A percentile compares a stretch with the other conserved stretches of the same genome.
Conservation (phyloP, 2,113 vertebrate species). For the Uropsilus gracilis region DNA sequence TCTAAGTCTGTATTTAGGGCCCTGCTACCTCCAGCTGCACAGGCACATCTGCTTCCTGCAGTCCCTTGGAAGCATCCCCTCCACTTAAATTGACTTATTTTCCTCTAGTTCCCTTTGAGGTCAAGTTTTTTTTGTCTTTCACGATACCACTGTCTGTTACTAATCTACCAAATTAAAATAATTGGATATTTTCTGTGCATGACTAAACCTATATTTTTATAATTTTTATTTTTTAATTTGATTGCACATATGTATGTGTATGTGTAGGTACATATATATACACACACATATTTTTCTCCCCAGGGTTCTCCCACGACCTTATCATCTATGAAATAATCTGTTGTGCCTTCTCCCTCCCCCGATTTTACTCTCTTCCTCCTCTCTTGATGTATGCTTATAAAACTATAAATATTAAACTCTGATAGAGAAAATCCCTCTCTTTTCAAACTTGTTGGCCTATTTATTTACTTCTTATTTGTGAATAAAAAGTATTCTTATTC, state of each 20-base stretch:
- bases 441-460: too few relatives aligned
- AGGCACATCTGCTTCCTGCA: background rate
- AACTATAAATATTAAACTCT: slow-evolving; percentile 1
- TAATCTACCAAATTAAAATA: background rate
- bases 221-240: too few relatives aligned
- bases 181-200: background rate
- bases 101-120: background rate
- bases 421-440: background rate
- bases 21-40: background rate
- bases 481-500: too few relatives aligned
- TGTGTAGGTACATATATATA: background rate
- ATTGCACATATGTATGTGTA: background rate
- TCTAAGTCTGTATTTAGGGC: background rate
- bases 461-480: too few relatives aligned
- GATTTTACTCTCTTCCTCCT: too few relatives aligned
- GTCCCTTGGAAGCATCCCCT: background rate
- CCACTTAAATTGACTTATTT: background rate
- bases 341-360: too few relatives aligned
- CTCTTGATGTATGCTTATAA: too few relatives aligned
- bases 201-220: too few relatives aligned
- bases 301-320: too few relatives aligned
- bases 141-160: background rate
- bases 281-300: too few relatives aligned
- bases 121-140: background rate
- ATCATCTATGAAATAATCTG: too few relatives aligned